Evolutionary conservation across 2,888 invertebrate species (phyloP).

Genomic region (Megastigmus dorsalis): DNA sequence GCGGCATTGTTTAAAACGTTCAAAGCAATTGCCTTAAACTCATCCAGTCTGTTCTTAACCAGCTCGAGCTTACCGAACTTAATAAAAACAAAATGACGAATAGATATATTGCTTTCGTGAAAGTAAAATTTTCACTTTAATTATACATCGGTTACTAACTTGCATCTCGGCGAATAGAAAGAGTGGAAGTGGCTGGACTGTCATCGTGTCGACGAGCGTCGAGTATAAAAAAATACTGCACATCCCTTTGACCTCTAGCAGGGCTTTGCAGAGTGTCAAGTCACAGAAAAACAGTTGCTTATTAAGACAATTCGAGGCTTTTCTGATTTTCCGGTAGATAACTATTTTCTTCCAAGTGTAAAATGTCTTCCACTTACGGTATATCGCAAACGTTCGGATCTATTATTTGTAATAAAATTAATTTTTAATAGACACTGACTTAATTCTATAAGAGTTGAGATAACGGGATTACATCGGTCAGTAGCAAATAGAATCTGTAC

Average conservation of each 20-base stretch:
- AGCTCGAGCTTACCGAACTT: constrained; percentile 75
- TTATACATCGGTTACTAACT: constrained; percentile 71
- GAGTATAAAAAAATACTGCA: constrained; percentile 79
- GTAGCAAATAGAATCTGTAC: constrained; percentile 85
- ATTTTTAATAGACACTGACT: not conserved
- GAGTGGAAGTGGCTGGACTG: constrained; percentile 76
- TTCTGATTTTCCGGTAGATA: constrained; percentile 80
- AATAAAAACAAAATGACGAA: constrained; percentile 55
- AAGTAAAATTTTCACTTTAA: not conserved
- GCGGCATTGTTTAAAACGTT: constrained; percentile 83
- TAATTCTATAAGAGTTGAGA: not conserved
- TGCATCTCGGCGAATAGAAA: constrained; percentile 84
- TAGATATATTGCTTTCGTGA: not conserved
- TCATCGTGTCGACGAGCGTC: constrained; percentile 79
- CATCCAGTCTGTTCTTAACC: constrained; percentile 71
- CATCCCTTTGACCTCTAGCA: constrained; percentile 83
- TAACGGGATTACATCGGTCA: constrained; percentile 79
- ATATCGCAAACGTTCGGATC: constrained; percentile 82
- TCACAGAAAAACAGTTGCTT: constrained; percentile 85
- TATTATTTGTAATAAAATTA: constrained; percentile 60
- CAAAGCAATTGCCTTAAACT: constrained; percentile 76
- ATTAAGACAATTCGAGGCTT: constrained; percentile 78
- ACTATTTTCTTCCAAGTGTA: constrained; percentile 87
- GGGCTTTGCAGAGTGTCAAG: constrained; percentile 82
- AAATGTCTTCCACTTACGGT: constrained; percentile 87